phyloP scores from a whole-genome alignment of 2,113 vertebrate species.

The Asarcornis scutulata region DNA sequence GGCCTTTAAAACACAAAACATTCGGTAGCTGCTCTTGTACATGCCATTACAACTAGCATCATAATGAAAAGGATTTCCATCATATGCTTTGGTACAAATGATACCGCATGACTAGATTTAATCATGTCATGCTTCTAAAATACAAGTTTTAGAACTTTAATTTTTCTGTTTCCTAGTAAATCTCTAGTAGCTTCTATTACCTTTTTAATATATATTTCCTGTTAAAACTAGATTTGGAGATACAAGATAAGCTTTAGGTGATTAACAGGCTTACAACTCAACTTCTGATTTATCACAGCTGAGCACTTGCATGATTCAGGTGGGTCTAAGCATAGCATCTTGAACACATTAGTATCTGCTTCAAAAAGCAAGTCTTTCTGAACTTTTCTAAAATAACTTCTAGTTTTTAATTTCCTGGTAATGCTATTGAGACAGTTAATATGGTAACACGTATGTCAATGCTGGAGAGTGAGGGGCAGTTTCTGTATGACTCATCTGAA shows the following conservation, averaged over 20 bases:
- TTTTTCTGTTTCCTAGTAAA: neutral
- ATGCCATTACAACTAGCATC: neutral
- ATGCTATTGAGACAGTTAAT: neutral
- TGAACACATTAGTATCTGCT: neutral
- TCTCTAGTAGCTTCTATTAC: neutral
- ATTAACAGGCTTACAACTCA: neutral
- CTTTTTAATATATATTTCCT: neutral
- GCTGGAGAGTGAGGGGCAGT: neutral
- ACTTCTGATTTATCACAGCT: neutral
- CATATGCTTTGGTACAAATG: neutral
- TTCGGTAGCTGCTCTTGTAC: constrained; percentile 3
- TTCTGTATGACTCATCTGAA: neutral
- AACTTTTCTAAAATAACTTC: neutral
- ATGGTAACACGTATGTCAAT: neutral
- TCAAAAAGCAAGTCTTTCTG: neutral
- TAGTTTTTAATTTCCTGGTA: neutral
- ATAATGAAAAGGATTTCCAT: neutral
- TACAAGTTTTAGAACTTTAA: neutral
- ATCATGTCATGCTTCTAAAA: neutral
- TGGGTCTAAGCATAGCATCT: neutral
- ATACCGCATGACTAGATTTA: neutral
- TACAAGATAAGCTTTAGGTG: neutral
- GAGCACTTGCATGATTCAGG: neutral
- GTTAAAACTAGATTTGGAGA: neutral
- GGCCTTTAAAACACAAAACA: constrained; percentile 55